These are phyloP conservation scores for Hydrozoanthus tunicans DNA, from an alignment of 64 coral and sea anemone species.

Conservation along the genomic window DNA sequence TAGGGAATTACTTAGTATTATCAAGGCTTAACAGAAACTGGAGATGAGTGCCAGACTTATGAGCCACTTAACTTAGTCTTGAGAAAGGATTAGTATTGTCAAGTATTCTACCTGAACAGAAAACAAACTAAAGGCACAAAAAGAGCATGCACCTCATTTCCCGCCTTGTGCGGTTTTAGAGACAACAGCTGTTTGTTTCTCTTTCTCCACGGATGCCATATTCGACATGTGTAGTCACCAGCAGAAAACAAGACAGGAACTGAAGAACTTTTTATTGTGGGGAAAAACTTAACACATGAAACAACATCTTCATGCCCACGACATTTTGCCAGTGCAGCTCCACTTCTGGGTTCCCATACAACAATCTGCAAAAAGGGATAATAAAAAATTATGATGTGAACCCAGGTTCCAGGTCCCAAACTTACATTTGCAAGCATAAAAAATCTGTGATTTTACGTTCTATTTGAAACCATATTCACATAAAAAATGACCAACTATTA, in stretches of 20 bases:
- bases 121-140: neutral
- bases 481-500: no score
- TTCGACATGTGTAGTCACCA: constrained; percentile 67
- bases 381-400: neutral
- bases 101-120: no score
- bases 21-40: no score
- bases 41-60: no score
- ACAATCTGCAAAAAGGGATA: constrained; percentile 55
- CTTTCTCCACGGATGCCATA: constrained; percentile 88
- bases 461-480: no score
- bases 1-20: no score
- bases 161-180: constrained; percentile 71
- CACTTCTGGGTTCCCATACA: constrained; percentile 90
- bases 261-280: constrained; percentile 60
- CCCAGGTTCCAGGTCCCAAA: no score
- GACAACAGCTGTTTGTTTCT: constrained; percentile 78
- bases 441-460: no score
- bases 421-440: no score
- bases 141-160: constrained; percentile 62
- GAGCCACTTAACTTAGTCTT: no score
- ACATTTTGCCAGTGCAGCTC: constrained; percentile 71
- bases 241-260: constrained; percentile 79
- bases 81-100: no score
- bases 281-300: constrained; percentile 77
- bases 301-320: constrained; percentile 82